A percentile compares a stretch with the other conserved stretches of the same genome.
Evolutionary conservation across 2,113 vertebrate species (phyloP).

Genomic region (Nestor notabilis): DNA sequence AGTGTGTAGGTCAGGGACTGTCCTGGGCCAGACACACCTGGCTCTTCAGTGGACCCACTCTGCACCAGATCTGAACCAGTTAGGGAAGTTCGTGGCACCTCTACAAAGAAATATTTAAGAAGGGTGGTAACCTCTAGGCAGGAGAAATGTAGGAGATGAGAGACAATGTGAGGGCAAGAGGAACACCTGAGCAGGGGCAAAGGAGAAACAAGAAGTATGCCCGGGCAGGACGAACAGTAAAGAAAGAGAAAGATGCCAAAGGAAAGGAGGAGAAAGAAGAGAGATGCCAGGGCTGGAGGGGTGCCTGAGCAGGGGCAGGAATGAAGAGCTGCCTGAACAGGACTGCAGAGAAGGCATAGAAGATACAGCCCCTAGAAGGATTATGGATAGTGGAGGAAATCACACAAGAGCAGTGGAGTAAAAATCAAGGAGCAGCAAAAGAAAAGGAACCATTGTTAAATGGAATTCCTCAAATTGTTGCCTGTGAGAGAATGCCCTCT

Average conservation of each 20-base stretch:
- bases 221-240: not conserved
- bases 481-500: accelerated
- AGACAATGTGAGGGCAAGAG: not conserved
- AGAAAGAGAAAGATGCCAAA: not conserved
- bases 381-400: not conserved
- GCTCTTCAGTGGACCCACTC: not conserved
- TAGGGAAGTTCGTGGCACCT: not conserved
- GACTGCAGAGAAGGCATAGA: not conserved
- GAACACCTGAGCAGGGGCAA: not conserved
- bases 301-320: not conserved
- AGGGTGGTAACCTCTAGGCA: not conserved
- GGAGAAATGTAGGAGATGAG: not conserved
- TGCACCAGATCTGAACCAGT: not conserved
- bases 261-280: not conserved
- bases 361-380: not conserved
- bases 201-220: not conserved
- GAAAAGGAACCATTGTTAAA: not conserved
- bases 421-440: not conserved
- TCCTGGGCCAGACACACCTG: not conserved
- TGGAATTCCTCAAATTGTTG: not conserved
- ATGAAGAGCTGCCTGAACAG: not conserved
- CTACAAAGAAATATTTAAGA: not conserved
- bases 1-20: accelerated
- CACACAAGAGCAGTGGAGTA: not conserved
- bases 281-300: not conserved